Evolutionary conservation across 1,140 invertebrate species (phyloP).

Genomic region (Drosophila busckii): DNA sequence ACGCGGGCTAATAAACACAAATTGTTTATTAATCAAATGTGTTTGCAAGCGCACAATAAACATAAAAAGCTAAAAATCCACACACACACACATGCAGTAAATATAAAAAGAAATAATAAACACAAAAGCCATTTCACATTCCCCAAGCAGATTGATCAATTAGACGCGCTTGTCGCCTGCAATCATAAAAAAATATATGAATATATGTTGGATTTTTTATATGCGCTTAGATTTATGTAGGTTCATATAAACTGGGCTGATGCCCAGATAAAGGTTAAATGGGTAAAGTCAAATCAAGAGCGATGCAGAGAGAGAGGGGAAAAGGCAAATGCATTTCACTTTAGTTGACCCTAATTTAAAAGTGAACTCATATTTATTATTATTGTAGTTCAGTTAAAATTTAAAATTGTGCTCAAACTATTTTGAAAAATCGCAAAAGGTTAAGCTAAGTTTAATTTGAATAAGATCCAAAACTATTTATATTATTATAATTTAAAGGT

Average conservation of each 20-base stretch:
- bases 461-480: too few species aligned
- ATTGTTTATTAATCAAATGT: conserved; percentile 64
- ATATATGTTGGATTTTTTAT: too few species aligned
- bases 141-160: conserved; percentile 54
- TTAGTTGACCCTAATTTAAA: too few species aligned
- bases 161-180: conserved; percentile 45
- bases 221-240: conserved; percentile 34
- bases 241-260: conserved; percentile 22
- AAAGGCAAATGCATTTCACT: too few species aligned
- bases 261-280: conserved; percentile 7
- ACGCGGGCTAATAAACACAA: conserved; percentile 65
- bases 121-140: conserved; percentile 33
- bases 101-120: conserved; percentile 3
- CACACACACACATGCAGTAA: too few species aligned
- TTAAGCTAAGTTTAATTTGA: too few species aligned
- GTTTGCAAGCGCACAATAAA: conserved; percentile 37
- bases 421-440: too few species aligned
- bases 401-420: too few species aligned
- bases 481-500: too few species aligned
- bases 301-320: neutral
- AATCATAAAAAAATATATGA: conserved; percentile 29
- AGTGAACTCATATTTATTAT: too few species aligned
- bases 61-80: conserved; percentile 33
- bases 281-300: neutral
- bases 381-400: too few species aligned